Base-by-base conservation (phyloP, 2,797 vertebrate genomes). In the Malurus leucopterus region DNA sequence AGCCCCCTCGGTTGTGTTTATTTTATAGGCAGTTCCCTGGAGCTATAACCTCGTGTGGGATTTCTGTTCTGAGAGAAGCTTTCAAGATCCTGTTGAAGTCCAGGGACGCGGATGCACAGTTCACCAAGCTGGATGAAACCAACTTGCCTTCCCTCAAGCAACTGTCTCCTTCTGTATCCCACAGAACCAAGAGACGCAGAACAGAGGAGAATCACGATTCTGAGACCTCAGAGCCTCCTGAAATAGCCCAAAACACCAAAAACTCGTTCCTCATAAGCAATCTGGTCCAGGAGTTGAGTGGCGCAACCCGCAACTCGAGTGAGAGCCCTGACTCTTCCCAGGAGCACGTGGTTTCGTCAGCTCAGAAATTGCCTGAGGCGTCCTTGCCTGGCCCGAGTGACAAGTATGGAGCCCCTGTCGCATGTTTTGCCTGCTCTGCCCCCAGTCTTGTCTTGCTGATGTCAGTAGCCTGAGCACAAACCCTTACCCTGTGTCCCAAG, bases 21-120 rank as follows among this genome's bases (percentile, higher is more conserved):
- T 84, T 90, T 95, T 91, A 50, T 91, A 98, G 97, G 95, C 91
- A 88, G 79, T 68, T 92, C 17, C 75, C 34, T 8, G 94, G 88
- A 86, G 54, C 88, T 62, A 86, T 95, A 65, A 76, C 95, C 44
- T 43, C 90, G 6, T 95, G 91, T 22, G 96, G 96, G 50, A 95
- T 97, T 41, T 96, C 93, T 68, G 92, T 95, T 64, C 91, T 98
- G 91, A 97, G 95, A 92, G 96, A 96, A 92, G 97, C 97, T 88
- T 98, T 97, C 96, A 96, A 95, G 95, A 95, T 93, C 61, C 92
- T 98, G 61, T 97, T 86, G 1, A 36, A 85, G 91, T 92, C 94
- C 71, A 38, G 63, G 68, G 96, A 97, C 74, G 59, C 97, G 6
- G 96, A 96, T 1, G 84, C 90, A 0, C 84, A 88, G 70, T 98